phyloP scores from a whole-genome alignment of 2,888 invertebrate species.

The Labia minor region DNA sequence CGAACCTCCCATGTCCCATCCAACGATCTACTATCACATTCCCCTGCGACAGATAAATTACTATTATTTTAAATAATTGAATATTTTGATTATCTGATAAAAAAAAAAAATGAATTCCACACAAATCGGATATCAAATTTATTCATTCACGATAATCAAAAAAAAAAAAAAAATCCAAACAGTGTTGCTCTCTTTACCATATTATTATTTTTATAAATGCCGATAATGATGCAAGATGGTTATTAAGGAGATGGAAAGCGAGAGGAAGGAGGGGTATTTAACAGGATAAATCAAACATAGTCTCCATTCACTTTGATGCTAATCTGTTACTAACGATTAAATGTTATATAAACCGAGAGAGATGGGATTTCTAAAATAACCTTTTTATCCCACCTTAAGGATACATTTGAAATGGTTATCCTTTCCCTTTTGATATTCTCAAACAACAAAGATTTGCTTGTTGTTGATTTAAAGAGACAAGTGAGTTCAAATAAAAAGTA shows the following conservation, averaged over 20 bases:
- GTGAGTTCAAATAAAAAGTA: too few relatives aligned
- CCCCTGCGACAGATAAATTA: not conserved
- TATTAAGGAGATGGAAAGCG: too few relatives aligned
- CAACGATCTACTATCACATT: not conserved
- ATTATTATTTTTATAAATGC: constrained; percentile 1
- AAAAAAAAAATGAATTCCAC: not conserved
- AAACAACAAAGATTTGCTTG: not conserved
- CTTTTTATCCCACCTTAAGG: not conserved
- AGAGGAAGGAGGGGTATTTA: not conserved
- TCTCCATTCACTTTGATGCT: constrained; percentile 7
- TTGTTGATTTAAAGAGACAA: not conserved
- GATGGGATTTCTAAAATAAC: constrained; percentile 7
- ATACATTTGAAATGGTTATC: not conserved
- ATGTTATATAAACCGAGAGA: not conserved
- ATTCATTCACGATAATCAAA: not conserved
- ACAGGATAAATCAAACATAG: not conserved
- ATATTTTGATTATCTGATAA: not conserved
- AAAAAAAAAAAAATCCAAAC: not conserved
- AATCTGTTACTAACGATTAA: not conserved
- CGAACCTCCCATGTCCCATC: not conserved
- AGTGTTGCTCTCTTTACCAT: not conserved
- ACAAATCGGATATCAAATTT: not conserved
- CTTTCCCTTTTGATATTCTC: not conserved
- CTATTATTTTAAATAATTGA: constrained; percentile 4
- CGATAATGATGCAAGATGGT: not conserved